Evolutionary conservation across 2,113 vertebrate genomes (phyloP), one percentile per base, ranked within the genome.

Genomic region (Lates calcarifer): DNA sequence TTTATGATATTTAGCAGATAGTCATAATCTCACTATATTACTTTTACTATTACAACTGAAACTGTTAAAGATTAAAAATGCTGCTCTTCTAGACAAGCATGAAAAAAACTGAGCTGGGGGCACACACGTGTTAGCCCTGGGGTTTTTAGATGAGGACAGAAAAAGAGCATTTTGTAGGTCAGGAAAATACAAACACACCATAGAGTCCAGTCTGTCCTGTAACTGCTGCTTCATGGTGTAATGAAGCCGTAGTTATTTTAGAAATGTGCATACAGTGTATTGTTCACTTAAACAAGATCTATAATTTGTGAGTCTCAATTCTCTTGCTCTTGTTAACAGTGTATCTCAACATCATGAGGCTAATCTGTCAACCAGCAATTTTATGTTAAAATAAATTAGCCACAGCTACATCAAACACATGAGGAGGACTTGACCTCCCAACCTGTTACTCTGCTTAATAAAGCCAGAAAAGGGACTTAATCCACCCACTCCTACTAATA

Each of bases 381-480:
- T 76, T 26, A 70, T 63, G 39, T 77, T 45, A 2, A 20, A 70
- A 51, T 68, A 83, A 91, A 90, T 85, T 87, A 82, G 37, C 55
- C 75, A 4, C 66, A 56, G 70, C 78, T 33, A 51, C 64, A 82
- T 82, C 28, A 47, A 70, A 63, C 57, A 66, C 57, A 58, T 29
- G 74, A 64, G 69, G 49, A 64, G 51, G 73, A 68, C 77, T 84
- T 86, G 84, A 92, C 79, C 84, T 78, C 77, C 17, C 58, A 77
- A 61, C 65, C 81, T 74, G 63, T 62, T 67, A 0, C 62, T 72
- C 61, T 45, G 33, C 67, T 41, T 45, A 73, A 70, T 70, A 61
- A 81, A 86, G 63, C 72, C 57, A 68, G 81, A 75, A 58, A 69
- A 18, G n/a, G 33, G 17, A 77, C 75, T 79, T 26, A 8, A 28